Evolutionary conservation across 2,113 vertebrate species (phyloP).

Genomic region (Brienomyrus longianalis): DNA sequence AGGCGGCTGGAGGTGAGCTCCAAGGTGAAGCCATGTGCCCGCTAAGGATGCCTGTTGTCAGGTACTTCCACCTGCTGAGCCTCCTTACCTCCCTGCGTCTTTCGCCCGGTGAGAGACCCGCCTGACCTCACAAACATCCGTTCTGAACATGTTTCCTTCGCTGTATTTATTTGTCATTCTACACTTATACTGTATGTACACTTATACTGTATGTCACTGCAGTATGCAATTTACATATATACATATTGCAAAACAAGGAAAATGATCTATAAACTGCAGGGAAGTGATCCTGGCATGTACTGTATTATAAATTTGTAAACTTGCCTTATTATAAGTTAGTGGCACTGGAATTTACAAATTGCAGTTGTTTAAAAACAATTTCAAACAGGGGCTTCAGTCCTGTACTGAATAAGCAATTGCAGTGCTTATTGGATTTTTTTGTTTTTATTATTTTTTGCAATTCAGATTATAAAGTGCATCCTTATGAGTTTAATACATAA

Average conservation of each 20-base stretch:
- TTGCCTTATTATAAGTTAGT: not conserved
- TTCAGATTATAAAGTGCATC: not conserved
- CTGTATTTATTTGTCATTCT: not conserved
- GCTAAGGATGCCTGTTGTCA: constrained; percentile 43
- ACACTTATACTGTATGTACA: not conserved
- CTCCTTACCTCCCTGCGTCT: constrained; percentile 40
- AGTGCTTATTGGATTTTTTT: not conserved
- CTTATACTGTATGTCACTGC: not conserved
- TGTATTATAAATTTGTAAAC: not conserved
- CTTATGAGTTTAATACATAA: not conserved
- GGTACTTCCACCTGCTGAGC: constrained; percentile 29
- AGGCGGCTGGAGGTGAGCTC: constrained; percentile 27
- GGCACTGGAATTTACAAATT: not conserved
- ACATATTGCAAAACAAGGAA: not conserved
- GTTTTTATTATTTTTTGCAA: not conserved
- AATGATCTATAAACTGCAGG: not conserved
- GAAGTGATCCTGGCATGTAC: not conserved
- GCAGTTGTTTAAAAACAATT: not conserved
- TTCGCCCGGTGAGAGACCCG: constrained; percentile 44
- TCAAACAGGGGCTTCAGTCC: not conserved
- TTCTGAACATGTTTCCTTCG: not conserved
- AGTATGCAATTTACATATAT: not conserved
- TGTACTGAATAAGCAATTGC: not conserved
- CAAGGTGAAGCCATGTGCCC: not conserved
- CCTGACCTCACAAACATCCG: not conserved